Percentiles rank a stretch among this genome's conserved stretches.
These are phyloP conservation scores for Umimayanthus chanpuru DNA, from an alignment of 92 coral and sea anemone species.

Conservation along the genomic window DNA sequence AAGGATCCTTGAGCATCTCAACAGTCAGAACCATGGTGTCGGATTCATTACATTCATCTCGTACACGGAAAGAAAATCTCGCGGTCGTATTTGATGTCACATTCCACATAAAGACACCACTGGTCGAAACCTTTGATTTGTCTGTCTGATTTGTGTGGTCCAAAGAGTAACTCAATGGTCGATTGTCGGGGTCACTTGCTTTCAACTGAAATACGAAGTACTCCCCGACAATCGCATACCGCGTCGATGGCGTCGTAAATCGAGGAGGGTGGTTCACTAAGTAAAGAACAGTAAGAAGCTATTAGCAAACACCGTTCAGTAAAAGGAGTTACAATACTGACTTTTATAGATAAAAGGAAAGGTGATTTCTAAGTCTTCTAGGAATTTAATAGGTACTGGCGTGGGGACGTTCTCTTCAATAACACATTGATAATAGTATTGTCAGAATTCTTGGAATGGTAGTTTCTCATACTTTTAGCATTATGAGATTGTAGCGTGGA, in stretches of 20 bases:
- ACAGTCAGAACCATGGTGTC: slow-evolving; percentile 45
- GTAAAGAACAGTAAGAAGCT: neutral
- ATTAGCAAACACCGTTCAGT: neutral
- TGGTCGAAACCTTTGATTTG: slow-evolving; percentile 26
- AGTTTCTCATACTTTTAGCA: too few species aligned
- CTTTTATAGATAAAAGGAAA: too few species aligned
- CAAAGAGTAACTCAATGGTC: slow-evolving; percentile 49
- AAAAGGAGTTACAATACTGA: too few species aligned
- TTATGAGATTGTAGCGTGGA: too few species aligned
- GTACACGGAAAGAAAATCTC: slow-evolving; percentile 49
- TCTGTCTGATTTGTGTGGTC: slow-evolving; percentile 31
- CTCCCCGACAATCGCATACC: slow-evolving; percentile 50
- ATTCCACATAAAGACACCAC: slow-evolving; percentile 48
- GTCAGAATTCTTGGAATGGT: too few species aligned
- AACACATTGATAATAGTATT: too few species aligned
- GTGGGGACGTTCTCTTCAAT: neutral
- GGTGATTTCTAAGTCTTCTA: too few species aligned
- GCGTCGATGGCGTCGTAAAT: slow-evolving; percentile 29
- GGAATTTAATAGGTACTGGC: too few species aligned
- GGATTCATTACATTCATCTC: slow-evolving; percentile 61
- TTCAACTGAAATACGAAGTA: slow-evolving; percentile 42
- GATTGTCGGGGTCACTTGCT: slow-evolving; percentile 62
- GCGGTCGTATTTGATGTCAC: slow-evolving; percentile 34
- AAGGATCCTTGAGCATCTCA: slow-evolving; percentile 48
- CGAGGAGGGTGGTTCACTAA: slow-evolving; percentile 56